Evolutionary conservation across 1,140 invertebrate species (phyloP), one percentile per base, ranked within the genome.

Genomic region (Mycetomoellerius zeteki): DNA sequence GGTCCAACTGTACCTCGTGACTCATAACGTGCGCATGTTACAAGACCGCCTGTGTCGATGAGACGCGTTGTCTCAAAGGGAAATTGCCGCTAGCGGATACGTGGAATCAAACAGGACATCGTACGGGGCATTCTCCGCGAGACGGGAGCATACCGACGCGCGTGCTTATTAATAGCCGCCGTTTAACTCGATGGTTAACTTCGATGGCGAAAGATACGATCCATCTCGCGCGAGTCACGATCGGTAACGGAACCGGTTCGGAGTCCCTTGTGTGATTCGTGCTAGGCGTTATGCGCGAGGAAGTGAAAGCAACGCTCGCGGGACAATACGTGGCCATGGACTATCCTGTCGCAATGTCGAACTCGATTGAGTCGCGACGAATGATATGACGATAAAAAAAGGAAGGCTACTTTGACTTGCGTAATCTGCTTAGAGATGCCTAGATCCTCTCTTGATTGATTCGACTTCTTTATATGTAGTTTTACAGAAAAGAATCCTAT

Each of bases 261-360:
- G 30, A 60, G 56, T 30, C 88, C 58, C 60, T 85, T 80, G 87
- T 80, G 67, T 75, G 33, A 54, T 56, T 88, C 54, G 81, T 58
- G 71, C 71, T 50, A 67, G 75, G 77, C 87, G 75, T 69, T 71
- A 86, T 64, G 72, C 75, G 64, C 72, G 82, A 88, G 92, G 90
- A 94, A 93, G 93, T 94, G 93, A 94, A 93, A 94, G 93, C 92
- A 91, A 89, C 81, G 78, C 69, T 92, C 88, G 67, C 81, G 86
- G 87, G 90, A 93, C 92, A 92, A 92, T 92, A 91, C 88, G 43
- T 33, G 88, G 72, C 88, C 90, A 84, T 90, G 91, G 91, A 88
- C 84, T 73, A 10, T 88, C 85, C 80, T 89, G 62, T 91, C 87
- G 89, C 54, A 89, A 85, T 89, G 73, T 81, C 77, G 77, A 69